Evolutionary conservation across 2,888 invertebrate genomes (phyloP).

Genomic region (Notocelia uddmanniana): DNA sequence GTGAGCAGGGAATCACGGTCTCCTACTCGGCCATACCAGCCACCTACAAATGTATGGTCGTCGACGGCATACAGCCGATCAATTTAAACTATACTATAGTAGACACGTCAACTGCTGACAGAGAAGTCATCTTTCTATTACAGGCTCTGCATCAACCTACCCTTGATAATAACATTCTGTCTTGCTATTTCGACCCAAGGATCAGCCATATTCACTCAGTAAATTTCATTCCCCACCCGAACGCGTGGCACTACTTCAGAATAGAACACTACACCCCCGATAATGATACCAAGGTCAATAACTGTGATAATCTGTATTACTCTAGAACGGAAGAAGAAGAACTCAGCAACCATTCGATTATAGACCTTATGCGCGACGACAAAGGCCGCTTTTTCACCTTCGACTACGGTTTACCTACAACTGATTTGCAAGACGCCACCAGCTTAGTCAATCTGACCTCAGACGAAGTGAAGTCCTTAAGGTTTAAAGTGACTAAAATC

Average conservation of each 20-base stretch:
- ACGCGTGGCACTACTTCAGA: slow-evolving; percentile 86
- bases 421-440: slow-evolving; percentile 87
- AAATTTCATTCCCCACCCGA: slow-evolving; percentile 84
- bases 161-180: slow-evolving; percentile 76
- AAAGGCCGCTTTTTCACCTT: slow-evolving; percentile 91
- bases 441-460: slow-evolving; percentile 89
- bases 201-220: slow-evolving; percentile 69
- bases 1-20: slow-evolving; percentile 63
- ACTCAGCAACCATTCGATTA: slow-evolving; percentile 62
- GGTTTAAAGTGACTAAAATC: slow-evolving; percentile 89
- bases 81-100: slow-evolving; percentile 72
- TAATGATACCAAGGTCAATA: slow-evolving; percentile 62
- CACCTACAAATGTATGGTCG: slow-evolving; percentile 82
- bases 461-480: slow-evolving; percentile 87
- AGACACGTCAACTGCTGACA: slow-evolving; percentile 63
- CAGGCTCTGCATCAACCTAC: slow-evolving; percentile 84
- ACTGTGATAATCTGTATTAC: slow-evolving; percentile 75
- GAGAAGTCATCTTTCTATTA: slow-evolving; percentile 72
- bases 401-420: slow-evolving; percentile 89
- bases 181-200: slow-evolving; percentile 80
- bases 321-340: slow-evolving; percentile 62
- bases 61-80: slow-evolving; percentile 65
- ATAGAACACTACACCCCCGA: slow-evolving; percentile 58
- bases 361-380: slow-evolving; percentile 84
- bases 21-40: slow-evolving; percentile 64